phyloP scores from a whole-genome alignment of 2,888 invertebrate species.

The Parnassius orleans region DNA sequence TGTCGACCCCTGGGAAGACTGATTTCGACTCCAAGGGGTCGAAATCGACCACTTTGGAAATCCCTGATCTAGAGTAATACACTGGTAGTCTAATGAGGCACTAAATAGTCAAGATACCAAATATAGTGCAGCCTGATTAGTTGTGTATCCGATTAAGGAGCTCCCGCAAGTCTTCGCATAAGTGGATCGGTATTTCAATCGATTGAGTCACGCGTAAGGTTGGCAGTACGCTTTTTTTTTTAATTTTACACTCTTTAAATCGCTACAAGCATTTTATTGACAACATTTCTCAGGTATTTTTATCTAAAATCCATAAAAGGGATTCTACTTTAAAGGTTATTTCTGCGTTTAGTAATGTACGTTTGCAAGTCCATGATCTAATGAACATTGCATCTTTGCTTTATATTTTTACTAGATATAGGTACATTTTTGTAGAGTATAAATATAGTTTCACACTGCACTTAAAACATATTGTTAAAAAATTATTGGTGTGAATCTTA shows the following conservation, averaged over 20 bases:
- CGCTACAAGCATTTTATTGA: not conserved
- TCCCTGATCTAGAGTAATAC: conserved; percentile 2
- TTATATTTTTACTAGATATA: too few relatives aligned
- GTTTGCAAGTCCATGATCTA: not conserved
- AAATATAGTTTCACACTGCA: too few relatives aligned
- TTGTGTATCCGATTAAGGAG: conserved; percentile 15
- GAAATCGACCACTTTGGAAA: too few relatives aligned
- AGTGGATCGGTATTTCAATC: conserved; percentile 19
- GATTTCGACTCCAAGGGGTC: too few relatives aligned
- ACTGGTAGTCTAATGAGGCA: conserved; percentile 9
- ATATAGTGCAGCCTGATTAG: conserved; percentile 19
- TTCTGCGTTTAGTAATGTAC: not conserved
- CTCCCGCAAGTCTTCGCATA: conserved; percentile 4
- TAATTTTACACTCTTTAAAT: not conserved
- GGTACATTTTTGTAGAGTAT: too few relatives aligned
- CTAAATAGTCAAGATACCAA: conserved; percentile 12
- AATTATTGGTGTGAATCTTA: too few relatives aligned
- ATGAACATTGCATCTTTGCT: too few relatives aligned
- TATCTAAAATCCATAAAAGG: too few relatives aligned
- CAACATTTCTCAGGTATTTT: too few relatives aligned
- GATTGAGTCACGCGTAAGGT: conserved; percentile 14
- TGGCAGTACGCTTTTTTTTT: conserved; percentile 1
- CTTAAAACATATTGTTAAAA: too few relatives aligned
- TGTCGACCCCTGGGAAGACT: too few relatives aligned
- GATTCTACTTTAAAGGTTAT: not conserved